Percentiles rank a stretch among this genome's conserved stretches.
phyloP scores from a whole-genome alignment of 2,797 vertebrate genomes.

The Pipistrellus pipistrellus region DNA sequence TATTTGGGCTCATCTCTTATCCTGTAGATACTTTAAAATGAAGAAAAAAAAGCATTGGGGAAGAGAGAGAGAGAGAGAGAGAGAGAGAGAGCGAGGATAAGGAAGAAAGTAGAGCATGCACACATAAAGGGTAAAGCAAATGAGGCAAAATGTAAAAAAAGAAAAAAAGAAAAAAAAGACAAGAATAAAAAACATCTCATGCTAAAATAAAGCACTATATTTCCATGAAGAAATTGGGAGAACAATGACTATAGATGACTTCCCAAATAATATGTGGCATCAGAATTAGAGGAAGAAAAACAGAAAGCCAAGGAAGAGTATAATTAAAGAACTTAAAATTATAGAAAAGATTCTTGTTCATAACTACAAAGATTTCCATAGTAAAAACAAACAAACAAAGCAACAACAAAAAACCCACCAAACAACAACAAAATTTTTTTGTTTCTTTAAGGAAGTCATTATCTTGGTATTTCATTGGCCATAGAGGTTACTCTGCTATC shows the following conservation, averaged over 20 bases:
- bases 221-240: background rate
- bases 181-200: background rate
- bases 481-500: background rate
- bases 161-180: background rate
- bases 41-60: background rate
- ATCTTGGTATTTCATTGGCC: background rate
- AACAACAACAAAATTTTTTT: background rate
- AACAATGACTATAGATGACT: background rate
- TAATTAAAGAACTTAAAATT: constrained; percentile 42
- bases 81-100: background rate
- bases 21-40: background rate
- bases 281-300: background rate
- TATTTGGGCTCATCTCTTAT: background rate
- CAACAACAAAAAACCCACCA: background rate
- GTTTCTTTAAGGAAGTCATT: background rate
- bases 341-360: background rate
- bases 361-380: background rate
- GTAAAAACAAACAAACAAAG: background rate
- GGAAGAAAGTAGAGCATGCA: background rate
- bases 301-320: background rate
- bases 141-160: background rate
- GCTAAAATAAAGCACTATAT: background rate
- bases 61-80: background rate
- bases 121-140: background rate
- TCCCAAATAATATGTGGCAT: background rate